phyloP scores from a whole-genome alignment of 2,888 invertebrate genomes.

The Endotricha flammealis region DNA sequence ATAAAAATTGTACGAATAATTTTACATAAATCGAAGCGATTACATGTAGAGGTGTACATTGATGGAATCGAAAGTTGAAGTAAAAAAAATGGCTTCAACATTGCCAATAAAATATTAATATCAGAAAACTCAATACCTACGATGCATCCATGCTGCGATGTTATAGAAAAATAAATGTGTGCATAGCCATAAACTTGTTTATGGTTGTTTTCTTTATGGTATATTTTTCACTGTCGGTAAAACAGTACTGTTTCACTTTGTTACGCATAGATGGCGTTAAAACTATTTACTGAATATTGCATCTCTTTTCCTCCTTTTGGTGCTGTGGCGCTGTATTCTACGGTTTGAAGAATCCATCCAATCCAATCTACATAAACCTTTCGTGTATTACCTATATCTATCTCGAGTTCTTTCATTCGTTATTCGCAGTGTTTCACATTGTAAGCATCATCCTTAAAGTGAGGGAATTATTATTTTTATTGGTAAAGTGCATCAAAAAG shows the following conservation, averaged over 20 bases:
- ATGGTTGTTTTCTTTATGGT: slow-evolving; percentile 6
- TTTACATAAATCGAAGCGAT: too few relatives aligned
- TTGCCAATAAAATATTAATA: too few relatives aligned
- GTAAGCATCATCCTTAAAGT: slow-evolving; percentile 43
- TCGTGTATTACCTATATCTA: slow-evolving; percentile 30
- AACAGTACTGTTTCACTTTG: slow-evolving; percentile 21
- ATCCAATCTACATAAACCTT: slow-evolving; percentile 18
- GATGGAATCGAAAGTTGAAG: too few relatives aligned
- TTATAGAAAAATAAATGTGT: too few relatives aligned
- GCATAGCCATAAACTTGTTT: neutral
- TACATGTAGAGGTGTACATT: too few relatives aligned
- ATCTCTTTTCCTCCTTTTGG: slow-evolving; percentile 22
- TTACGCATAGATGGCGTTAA: slow-evolving; percentile 20
- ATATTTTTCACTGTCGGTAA: slow-evolving; percentile 28
- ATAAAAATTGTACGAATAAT: too few relatives aligned
- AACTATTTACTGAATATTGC: slow-evolving; percentile 11
- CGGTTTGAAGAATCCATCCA: slow-evolving; percentile 12
- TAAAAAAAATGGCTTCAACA: too few relatives aligned
- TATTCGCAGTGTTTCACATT: slow-evolving; percentile 59
- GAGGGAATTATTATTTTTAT: slow-evolving; percentile 18
- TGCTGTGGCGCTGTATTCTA: slow-evolving; percentile 1
- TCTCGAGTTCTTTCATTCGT: slow-evolving; percentile 55
- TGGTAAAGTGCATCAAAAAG: slow-evolving; percentile 5
- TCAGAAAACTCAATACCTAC: too few relatives aligned
- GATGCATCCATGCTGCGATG: too few relatives aligned